Evolutionary conservation across 2,888 invertebrate species (phyloP).

Genomic region (Tenthredo livida): DNA sequence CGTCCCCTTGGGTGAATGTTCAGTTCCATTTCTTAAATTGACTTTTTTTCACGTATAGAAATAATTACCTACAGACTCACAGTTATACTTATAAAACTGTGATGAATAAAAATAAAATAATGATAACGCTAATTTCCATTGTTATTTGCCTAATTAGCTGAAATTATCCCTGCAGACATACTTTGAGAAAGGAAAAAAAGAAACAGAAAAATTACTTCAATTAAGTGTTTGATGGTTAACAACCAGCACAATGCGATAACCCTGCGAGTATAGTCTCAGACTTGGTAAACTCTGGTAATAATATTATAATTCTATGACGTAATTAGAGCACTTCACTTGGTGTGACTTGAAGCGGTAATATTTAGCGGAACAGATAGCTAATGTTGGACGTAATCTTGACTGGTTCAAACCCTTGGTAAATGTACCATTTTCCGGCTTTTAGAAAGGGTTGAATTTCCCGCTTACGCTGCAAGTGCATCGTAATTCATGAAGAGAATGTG

Average conservation of each 20-base stretch:
- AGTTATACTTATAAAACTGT: not conserved
- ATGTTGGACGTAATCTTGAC: conserved; percentile 40
- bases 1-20: not conserved
- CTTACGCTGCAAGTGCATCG: conserved; percentile 34
- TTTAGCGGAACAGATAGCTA: conserved; percentile 18
- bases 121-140: not conserved
- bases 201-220: not conserved
- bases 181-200: not conserved
- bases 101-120: not conserved
- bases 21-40: not conserved
- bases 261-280: not conserved
- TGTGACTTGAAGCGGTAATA: conserved; percentile 21
- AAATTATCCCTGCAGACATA: not conserved
- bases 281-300: not conserved
- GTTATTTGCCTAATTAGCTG: not conserved
- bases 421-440: conserved; percentile 8
- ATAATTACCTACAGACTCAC: not conserved
- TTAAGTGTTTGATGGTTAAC: not conserved
- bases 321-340: not conserved
- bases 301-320: not conserved
- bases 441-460: conserved; percentile 26
- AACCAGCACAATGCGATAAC: not conserved
- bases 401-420: conserved; percentile 14
- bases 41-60: not conserved
- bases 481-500: conserved; percentile 10